A percentile compares a stretch with the other conserved stretches of the same genome.
Evolutionary conservation across 1,140 invertebrate genomes (phyloP).

Genomic region (Hirudo medicinalis): DNA sequence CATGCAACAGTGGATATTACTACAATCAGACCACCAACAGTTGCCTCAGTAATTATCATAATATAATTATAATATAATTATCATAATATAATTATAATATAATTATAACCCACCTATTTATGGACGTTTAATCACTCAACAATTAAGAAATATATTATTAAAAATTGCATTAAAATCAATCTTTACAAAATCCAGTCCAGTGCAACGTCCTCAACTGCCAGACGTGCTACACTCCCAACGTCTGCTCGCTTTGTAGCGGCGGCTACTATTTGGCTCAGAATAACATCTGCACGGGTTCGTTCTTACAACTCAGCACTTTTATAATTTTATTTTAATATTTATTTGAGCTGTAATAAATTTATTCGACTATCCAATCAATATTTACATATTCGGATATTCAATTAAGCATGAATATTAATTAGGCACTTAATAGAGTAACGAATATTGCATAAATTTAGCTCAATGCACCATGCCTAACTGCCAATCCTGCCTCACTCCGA

Average conservation of each 20-base stretch:
- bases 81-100: neutral
- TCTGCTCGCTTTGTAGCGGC: neutral
- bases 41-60: neutral
- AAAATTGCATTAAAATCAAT: too few species aligned
- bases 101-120: too few species aligned
- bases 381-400: too few species aligned
- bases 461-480: neutral
- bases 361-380: too few species aligned
- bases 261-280: neutral
- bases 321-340: too few species aligned
- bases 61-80: neutral
- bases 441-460: neutral
- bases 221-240: neutral
- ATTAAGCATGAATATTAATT: too few species aligned
- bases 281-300: neutral
- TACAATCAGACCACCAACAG: neutral
- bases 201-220: conserved; percentile 10
- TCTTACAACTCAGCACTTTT: too few species aligned
- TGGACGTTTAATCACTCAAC: neutral
- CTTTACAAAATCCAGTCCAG: neutral
- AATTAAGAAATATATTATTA: neutral
- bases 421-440: too few species aligned
- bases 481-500: neutral
- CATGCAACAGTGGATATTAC: neutral
- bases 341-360: too few species aligned